Conservation (phyloP, 2,113 vertebrate genomes). For the Oryzias melastigma region DNA sequence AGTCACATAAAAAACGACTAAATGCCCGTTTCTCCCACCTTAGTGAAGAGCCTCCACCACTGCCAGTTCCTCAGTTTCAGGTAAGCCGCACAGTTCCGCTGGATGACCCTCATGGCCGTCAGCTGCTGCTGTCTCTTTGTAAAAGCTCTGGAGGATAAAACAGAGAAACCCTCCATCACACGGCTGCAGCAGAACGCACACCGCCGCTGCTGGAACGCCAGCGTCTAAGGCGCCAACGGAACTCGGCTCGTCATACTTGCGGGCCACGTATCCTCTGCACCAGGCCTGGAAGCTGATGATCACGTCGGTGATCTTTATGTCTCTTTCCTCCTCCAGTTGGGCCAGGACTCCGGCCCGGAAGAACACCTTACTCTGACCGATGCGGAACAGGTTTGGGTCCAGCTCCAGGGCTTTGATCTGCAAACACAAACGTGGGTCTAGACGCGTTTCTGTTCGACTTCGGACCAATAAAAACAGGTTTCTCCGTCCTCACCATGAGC, state of each 20-base stretch:
- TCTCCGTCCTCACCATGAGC: constrained; percentile 85
- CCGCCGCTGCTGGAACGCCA: not conserved
- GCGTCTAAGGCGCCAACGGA: not conserved
- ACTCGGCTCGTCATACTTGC: constrained; percentile 79
- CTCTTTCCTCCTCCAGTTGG: constrained; percentile 96
- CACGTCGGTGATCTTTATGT: constrained; percentile 97
- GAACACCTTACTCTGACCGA: constrained; percentile 98
- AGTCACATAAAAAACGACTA: too few species aligned
- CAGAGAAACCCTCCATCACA: not conserved
- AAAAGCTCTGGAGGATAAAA: constrained; percentile 81
- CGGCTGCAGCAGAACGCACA: not conserved
- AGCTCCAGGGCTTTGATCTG: constrained; percentile 95
- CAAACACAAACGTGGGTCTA: not conserved
- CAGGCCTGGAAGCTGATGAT: constrained; percentile 98
- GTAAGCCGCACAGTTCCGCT: constrained; percentile 98
- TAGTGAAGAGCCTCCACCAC: constrained; percentile 98
- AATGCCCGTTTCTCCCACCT: too few species aligned
- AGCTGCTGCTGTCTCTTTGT: constrained; percentile 94
- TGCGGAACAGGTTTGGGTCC: constrained; percentile 92
- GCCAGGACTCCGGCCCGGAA: constrained; percentile 96
- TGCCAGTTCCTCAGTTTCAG: constrained; percentile 98
- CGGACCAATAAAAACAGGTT: not conserved
- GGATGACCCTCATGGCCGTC: constrained; percentile 95
- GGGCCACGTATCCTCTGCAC: constrained; percentile 93
- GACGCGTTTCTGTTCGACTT: not conserved